A percentile compares a stretch with the other conserved stretches of the same genome.
phyloP scores from a whole-genome alignment of 2,797 vertebrate species.

The Simalia tracyae region DNA sequence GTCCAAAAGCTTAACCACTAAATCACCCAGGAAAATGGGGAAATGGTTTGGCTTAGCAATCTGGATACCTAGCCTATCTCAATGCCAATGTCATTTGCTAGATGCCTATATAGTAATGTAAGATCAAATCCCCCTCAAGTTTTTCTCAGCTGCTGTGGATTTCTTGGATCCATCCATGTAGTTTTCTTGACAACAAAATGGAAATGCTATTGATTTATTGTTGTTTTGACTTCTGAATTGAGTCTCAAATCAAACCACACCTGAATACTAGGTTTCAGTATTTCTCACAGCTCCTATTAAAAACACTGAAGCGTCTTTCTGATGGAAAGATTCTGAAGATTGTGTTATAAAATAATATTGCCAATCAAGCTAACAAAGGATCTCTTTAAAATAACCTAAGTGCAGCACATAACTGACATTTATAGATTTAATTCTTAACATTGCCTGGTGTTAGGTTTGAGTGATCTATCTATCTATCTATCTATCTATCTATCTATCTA shows the following conservation, averaged over 20 bases:
- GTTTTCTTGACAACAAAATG: too few relatives aligned
- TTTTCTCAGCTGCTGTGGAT: too few relatives aligned
- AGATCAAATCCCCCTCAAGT: too few relatives aligned
- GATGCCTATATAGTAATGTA: not conserved
- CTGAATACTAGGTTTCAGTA: not conserved
- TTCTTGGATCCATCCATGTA: too few relatives aligned
- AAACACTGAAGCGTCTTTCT: not conserved
- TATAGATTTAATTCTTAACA: not conserved
- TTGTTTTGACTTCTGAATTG: too few relatives aligned
- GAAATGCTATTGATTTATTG: too few relatives aligned
- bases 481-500: slow-evolving; percentile 3
- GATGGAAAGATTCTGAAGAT: not conserved
- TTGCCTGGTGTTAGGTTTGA: too few relatives aligned
- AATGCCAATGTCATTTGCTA: not conserved
- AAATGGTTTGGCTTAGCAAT: not conserved
- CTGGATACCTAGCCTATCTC: not conserved
- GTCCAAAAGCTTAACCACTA: too few relatives aligned
- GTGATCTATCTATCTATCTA: slow-evolving; percentile 2
- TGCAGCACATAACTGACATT: not conserved
- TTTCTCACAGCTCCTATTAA: not conserved
- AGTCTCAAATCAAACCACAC: too few relatives aligned
- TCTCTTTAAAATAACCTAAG: not conserved
- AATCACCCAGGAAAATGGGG: too few relatives aligned
- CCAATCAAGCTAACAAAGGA: not conserved
- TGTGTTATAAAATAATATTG: too few relatives aligned